phyloP scores from a whole-genome alignment of 2,888 invertebrate species.

The Marronus borbonicus region DNA sequence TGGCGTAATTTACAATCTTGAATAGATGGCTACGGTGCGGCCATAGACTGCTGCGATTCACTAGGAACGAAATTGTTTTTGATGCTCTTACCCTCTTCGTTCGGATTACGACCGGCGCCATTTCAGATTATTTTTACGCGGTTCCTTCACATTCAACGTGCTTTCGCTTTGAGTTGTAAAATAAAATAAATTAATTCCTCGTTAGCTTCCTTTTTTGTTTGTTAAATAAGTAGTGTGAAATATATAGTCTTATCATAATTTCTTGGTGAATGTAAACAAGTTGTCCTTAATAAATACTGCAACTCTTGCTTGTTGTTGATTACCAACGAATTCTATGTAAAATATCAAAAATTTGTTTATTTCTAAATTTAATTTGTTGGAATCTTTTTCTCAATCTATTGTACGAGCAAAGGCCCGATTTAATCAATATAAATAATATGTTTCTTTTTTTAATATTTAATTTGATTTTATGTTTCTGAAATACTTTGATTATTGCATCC shows the following conservation, averaged over 20 bases:
- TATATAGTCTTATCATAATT: neutral
- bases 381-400: too few relatives aligned
- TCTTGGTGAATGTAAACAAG: neutral
- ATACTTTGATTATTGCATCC: too few relatives aligned
- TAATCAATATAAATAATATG: too few relatives aligned
- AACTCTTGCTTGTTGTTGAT: too few relatives aligned
- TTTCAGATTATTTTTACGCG: conserved; percentile 44
- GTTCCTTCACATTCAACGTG: conserved; percentile 32
- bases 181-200: conserved; percentile 28
- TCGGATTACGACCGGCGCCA: conserved; percentile 55
- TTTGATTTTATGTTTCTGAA: too few relatives aligned
- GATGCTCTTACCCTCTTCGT: conserved; percentile 63
- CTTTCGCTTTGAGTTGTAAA: conserved; percentile 7
- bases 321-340: too few relatives aligned
- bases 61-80: conserved; percentile 66
- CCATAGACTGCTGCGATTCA: conserved; percentile 65
- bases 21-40: conserved; percentile 65
- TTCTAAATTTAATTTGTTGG: too few relatives aligned
- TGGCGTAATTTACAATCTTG: conserved; percentile 67
- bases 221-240: neutral
- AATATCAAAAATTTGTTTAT: too few relatives aligned
- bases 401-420: too few relatives aligned
- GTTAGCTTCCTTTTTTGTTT: conserved; percentile 17
- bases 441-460: too few relatives aligned
- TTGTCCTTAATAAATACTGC: too few relatives aligned